Percentiles rank a stretch among this genome's conserved stretches.
These are phyloP conservation scores for Trichonephila clavipes DNA, from an alignment of 1,140 invertebrate genomes.

Conservation along the genomic window DNA sequence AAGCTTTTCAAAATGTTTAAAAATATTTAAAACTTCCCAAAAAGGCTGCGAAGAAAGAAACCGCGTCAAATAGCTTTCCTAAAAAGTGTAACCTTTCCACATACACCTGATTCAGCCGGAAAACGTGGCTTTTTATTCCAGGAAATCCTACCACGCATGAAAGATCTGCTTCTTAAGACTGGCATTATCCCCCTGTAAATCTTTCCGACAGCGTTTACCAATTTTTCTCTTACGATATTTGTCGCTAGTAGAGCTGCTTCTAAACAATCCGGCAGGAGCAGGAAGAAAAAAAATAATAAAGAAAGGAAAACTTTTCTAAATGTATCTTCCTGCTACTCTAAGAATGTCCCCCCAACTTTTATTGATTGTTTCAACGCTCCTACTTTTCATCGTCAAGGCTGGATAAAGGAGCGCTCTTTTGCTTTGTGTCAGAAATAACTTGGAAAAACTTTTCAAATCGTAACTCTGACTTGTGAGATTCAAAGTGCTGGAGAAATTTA, in stretches of 20 bases:
- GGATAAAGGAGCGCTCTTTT: neutral
- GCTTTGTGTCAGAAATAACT: neutral
- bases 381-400: conserved; percentile 51
- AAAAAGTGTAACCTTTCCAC: neutral
- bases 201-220: conserved; percentile 48
- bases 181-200: conserved; percentile 42
- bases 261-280: conserved; percentile 18
- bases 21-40: neutral
- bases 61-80: neutral
- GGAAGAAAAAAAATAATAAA: neutral
- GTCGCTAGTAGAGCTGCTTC: conserved; percentile 8
- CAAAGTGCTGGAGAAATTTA: conserved; percentile 2
- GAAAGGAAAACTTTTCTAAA: conserved; percentile 32
- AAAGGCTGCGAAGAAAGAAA: neutral
- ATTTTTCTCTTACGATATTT: conserved; percentile 63
- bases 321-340: neutral
- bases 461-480: conserved; percentile 46
- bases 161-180: conserved; percentile 52
- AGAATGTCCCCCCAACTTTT: conserved; percentile 30
- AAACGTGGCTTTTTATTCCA: neutral
- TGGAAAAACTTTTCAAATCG: conserved; percentile 14
- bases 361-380: conserved; percentile 58
- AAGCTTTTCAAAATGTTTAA: neutral
- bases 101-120: conserved; percentile 35
- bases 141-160: neutral